phyloP scores from a whole-genome alignment of 2,113 vertebrate species.

The Axis porcinus region DNA sequence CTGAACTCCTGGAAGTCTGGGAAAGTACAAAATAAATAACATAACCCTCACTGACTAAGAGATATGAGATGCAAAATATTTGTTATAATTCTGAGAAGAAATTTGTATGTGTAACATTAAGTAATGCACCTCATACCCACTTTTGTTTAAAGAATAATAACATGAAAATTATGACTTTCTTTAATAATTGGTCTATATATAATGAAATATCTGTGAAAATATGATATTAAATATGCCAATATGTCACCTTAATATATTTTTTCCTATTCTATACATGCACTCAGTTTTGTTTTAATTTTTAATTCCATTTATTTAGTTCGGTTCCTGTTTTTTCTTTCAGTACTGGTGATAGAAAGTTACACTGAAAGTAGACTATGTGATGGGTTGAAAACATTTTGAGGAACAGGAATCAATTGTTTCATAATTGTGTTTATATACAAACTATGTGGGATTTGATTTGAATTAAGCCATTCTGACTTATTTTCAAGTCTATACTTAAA shows the following conservation, averaged over 20 bases:
- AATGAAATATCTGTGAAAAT: not conserved
- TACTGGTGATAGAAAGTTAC: not conserved
- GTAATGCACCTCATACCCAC: not conserved
- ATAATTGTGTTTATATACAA: not conserved
- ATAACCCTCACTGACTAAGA: not conserved
- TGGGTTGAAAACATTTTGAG: not conserved
- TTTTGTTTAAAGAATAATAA: not conserved
- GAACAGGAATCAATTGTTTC: not conserved
- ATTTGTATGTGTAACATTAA: not conserved
- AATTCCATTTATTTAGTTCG: not conserved
- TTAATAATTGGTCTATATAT: not conserved
- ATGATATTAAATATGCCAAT: not conserved
- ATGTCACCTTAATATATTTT: not conserved
- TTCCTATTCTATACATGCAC: not conserved
- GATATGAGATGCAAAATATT: not conserved
- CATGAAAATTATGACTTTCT: not conserved
- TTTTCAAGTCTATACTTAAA: not conserved
- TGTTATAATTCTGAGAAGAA: not conserved
- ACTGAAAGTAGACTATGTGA: not conserved
- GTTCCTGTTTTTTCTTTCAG: not conserved
- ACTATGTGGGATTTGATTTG: not conserved
- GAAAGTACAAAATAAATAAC: not conserved
- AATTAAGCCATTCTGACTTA: not conserved
- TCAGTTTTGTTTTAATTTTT: not conserved
- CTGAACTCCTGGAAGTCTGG: not conserved